Evolutionary conservation across 2,888 invertebrate species (phyloP).

Genomic region (Drosophila cracens): DNA sequence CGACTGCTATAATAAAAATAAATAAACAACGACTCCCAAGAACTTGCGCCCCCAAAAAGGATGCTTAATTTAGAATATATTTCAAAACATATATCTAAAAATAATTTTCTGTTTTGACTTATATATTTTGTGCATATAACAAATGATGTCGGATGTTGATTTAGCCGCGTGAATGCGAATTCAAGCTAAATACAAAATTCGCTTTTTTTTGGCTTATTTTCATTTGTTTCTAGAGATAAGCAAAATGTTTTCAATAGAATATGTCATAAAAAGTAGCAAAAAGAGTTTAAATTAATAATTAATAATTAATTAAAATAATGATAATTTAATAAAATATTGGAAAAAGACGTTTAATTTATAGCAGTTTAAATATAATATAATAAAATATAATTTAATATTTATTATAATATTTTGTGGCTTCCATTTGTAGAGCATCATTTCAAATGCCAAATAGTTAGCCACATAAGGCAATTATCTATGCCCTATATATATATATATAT

Average conservation of each 20-base stretch:
- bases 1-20: neutral
- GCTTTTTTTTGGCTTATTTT: neutral
- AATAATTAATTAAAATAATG: too few relatives aligned
- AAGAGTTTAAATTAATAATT: neutral
- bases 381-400: too few relatives aligned
- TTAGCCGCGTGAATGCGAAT: neutral
- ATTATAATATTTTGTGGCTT: neutral
- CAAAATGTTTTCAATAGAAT: neutral
- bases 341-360: neutral
- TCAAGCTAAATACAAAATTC: neutral
- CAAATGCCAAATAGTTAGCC: neutral
- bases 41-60: neutral
- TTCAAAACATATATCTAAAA: neutral
- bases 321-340: neutral
- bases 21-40: neutral
- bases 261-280: neutral
- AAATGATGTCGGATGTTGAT: neutral
- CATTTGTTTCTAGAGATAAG: neutral
- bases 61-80: neutral
- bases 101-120: neutral
- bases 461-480: neutral
- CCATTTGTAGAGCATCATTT: neutral
- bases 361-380: too few relatives aligned
- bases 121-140: neutral
- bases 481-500: neutral